These are phyloP conservation scores for Merodon equestris DNA, from an alignment of 2,888 invertebrate species.

Conservation along the genomic window DNA sequence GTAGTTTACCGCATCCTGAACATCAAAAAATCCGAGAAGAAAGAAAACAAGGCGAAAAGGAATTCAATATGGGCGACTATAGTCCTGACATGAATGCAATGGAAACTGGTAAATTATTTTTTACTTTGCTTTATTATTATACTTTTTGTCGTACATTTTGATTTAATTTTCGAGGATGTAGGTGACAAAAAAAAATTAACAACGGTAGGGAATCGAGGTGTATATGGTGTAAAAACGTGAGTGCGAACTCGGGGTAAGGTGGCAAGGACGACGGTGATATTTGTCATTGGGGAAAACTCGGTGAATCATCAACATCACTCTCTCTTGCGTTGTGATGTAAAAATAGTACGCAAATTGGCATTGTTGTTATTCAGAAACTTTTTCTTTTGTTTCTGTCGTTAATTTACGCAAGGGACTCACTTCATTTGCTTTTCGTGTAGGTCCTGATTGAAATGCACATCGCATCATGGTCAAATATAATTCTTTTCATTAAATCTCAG, in stretches of 20 bases:
- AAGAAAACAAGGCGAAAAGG: slow-evolving; percentile 4
- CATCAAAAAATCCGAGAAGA: neutral
- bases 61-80: slow-evolving; percentile 67
- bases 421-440: no score
- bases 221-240: slow-evolving; percentile 3
- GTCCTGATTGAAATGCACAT: slow-evolving; percentile 1
- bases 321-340: slow-evolving; percentile 44
- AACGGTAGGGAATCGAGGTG: no score
- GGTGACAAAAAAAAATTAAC: no score
- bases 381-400: neutral
- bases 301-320: slow-evolving; percentile 50
- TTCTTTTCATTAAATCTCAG: no score
- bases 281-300: slow-evolving; percentile 49
- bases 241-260: slow-evolving; percentile 4
- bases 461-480: no score
- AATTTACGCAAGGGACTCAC: no score
- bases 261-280: slow-evolving; percentile 19
- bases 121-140: no score
- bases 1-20: neutral
- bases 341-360: slow-evolving; percentile 43
- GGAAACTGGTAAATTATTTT: slow-evolving; percentile 73
- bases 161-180: no score
- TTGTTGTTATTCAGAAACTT: slow-evolving; percentile 18
- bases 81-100: slow-evolving; percentile 70
- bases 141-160: no score